phyloP scores from a whole-genome alignment of 2,113 vertebrate genomes.

The Eurystomus gularis region DNA sequence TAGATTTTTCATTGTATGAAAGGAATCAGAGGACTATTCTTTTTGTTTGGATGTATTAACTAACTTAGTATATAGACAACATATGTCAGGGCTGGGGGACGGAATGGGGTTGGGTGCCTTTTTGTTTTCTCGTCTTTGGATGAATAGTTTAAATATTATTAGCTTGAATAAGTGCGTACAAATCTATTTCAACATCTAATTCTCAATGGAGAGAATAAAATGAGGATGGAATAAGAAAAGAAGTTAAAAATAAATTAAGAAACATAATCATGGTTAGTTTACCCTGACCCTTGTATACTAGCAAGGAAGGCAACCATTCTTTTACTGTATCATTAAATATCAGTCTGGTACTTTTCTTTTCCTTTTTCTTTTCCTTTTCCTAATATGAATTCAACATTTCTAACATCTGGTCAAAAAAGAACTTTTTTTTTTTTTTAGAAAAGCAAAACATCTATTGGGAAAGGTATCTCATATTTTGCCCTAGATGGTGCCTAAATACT shows the following conservation, averaged over 20 bases:
- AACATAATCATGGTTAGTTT: not conserved
- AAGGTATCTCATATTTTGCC: not conserved
- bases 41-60: not conserved
- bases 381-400: not conserved
- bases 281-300: not conserved
- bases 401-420: not conserved
- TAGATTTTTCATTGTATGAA: not conserved
- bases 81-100: not conserved
- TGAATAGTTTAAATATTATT: not conserved
- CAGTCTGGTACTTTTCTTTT: not conserved
- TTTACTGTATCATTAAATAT: not conserved
- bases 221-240: not conserved
- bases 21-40: not conserved
- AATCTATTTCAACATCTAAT: not conserved
- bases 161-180: not conserved
- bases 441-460: not conserved
- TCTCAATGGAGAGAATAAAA: not conserved
- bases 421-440: not conserved
- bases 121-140: not conserved
- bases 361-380: not conserved
- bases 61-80: not conserved
- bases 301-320: not conserved
- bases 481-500: not conserved
- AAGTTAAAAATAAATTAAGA: not conserved
- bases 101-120: not conserved